Percentiles rank a stretch among this genome's conserved stretches.
These are phyloP conservation scores for Ariopsis seemanni DNA, from an alignment of 2,113 vertebrate species.

Conservation along the genomic window DNA sequence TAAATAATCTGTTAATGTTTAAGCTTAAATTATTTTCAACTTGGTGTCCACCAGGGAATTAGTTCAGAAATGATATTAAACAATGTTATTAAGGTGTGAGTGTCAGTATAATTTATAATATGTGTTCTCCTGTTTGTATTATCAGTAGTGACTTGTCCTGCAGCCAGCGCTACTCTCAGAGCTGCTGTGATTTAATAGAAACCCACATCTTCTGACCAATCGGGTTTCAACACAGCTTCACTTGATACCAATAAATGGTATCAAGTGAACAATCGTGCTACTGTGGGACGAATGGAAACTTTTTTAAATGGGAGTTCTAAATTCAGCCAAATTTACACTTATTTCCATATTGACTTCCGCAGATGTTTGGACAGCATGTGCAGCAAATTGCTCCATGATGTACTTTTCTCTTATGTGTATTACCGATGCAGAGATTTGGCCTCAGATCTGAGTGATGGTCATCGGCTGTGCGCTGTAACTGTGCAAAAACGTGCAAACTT, in stretches of 20 bases:
- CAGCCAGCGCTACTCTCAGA: background rate
- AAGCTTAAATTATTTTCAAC: background rate
- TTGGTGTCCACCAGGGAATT: background rate
- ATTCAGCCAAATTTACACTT: constrained; percentile 29
- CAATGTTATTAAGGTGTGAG: background rate
- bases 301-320: background rate
- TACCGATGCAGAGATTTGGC: background rate
- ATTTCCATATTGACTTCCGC: background rate
- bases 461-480: background rate
- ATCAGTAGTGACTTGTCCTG: background rate
- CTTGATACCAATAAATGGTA: background rate
- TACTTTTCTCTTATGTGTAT: constrained; percentile 8
- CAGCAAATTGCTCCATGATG: constrained; percentile 32
- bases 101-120: background rate
- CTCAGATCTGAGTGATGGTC: background rate
- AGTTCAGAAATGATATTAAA: background rate
- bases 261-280: background rate
- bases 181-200: background rate
- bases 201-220: background rate
- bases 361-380: background rate
- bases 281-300: background rate
- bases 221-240: no score
- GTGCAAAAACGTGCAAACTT: background rate
- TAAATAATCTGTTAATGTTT: background rate
- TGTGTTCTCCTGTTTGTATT: background rate